phyloP scores from a whole-genome alignment of 64 coral and sea anemone genomes.

The Trachythela sp. region DNA sequence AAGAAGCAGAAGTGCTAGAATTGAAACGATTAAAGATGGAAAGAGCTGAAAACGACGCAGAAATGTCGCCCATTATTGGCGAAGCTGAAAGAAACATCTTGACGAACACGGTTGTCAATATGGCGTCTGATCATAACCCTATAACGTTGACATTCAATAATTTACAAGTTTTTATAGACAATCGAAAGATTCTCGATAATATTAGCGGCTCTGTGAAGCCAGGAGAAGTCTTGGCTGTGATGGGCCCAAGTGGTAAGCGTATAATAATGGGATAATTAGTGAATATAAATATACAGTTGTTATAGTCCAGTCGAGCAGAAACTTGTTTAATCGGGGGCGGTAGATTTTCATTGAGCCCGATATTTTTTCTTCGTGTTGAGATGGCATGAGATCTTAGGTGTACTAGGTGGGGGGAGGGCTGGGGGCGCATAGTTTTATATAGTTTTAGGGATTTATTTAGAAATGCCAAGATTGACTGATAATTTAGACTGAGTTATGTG shows the following conservation, averaged over 20 bases:
- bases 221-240: constrained; percentile 62
- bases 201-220: constrained; percentile 60
- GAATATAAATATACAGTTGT: neutral
- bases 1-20: too few relatives aligned
- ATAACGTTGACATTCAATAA: constrained; percentile 53
- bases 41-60: neutral
- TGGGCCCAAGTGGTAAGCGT: constrained; percentile 74
- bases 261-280: neutral
- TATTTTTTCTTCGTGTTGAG: too few relatives aligned
- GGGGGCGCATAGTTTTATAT: too few relatives aligned
- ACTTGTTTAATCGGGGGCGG: too few relatives aligned
- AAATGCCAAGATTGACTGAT: too few relatives aligned
- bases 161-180: constrained; percentile 35
- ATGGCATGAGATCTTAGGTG: too few relatives aligned
- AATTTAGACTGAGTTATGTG: too few relatives aligned
- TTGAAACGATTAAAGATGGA: too few relatives aligned
- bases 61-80: neutral
- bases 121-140: neutral
- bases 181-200: constrained; percentile 54
- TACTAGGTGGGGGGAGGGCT: too few relatives aligned
- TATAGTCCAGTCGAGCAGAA: too few relatives aligned
- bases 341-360: too few relatives aligned
- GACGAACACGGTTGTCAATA: neutral
- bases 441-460: too few relatives aligned
- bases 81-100: neutral